phyloP scores from a whole-genome alignment of 1,140 invertebrate genomes.

The Wiebesia pumilae region DNA sequence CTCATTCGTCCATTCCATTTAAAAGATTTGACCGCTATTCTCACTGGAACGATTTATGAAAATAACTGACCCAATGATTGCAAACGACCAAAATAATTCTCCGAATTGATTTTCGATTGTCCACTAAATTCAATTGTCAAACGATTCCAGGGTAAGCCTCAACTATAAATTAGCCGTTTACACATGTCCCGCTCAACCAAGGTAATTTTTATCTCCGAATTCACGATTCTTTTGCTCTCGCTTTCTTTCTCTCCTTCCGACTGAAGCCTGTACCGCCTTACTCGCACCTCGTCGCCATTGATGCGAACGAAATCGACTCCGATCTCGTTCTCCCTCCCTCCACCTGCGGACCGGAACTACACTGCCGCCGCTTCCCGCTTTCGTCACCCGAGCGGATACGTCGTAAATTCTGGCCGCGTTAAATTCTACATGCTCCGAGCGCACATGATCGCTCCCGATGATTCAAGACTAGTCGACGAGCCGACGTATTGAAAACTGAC shows the following conservation, averaged over 20 bases:
- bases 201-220: constrained; percentile 8
- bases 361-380: constrained; percentile 30
- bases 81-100: background rate
- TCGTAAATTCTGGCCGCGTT: constrained; percentile 47
- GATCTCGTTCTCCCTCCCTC: constrained; percentile 35
- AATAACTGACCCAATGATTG: too few relatives aligned
- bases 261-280: background rate
- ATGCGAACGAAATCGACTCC: constrained; percentile 39
- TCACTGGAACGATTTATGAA: too few relatives aligned
- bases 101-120: background rate
- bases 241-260: background rate
- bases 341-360: background rate
- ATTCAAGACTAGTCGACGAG: background rate
- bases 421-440: constrained; percentile 24
- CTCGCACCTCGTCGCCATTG: constrained; percentile 3
- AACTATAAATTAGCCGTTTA: background rate
- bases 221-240: background rate
- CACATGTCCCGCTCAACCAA: background rate
- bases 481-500: constrained; percentile 31
- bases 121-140: background rate
- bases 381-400: constrained; percentile 30
- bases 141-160: background rate
- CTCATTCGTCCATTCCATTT: too few relatives aligned
- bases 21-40: too few relatives aligned
- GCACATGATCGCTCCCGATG: constrained; percentile 10